Conservation (phyloP, 2,888 invertebrate species). For the Disparrhopalites patrizii region DNA sequence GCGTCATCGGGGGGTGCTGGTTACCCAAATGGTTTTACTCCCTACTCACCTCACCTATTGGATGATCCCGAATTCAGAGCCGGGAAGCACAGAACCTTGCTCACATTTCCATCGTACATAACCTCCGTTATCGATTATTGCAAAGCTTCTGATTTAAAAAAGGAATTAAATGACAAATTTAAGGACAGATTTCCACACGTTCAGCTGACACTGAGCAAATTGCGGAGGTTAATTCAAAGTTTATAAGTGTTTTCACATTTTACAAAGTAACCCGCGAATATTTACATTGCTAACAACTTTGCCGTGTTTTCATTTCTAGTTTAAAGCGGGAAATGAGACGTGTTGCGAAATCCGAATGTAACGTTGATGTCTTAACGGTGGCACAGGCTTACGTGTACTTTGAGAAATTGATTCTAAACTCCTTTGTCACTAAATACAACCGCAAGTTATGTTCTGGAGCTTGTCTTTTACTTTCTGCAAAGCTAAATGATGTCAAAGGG, state of each 20-base stretch:
- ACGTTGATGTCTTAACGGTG: conserved; percentile 79
- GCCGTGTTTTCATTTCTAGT: conserved; percentile 55
- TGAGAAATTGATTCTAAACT: conserved; percentile 88
- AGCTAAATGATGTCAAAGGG: conserved; percentile 95
- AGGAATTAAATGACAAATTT: conserved; percentile 95
- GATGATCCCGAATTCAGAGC: conserved; percentile 88
- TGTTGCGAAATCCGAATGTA: conserved; percentile 78
- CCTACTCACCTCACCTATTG: conserved; percentile 80
- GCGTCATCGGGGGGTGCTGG: too few species aligned
- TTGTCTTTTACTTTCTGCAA: conserved; percentile 87
- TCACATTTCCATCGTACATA: conserved; percentile 63
- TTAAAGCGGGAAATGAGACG: conserved; percentile 94
- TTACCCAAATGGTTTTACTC: conserved; percentile 49
- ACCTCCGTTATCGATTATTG: conserved; percentile 92
- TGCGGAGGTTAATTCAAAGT: conserved; percentile 87
- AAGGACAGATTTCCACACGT: conserved; percentile 90
- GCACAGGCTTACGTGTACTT: conserved; percentile 98
- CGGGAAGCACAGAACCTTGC: conserved; percentile 77
- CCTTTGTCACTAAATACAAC: conserved; percentile 90
- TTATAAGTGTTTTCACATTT: background rate
- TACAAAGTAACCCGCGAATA: background rate
- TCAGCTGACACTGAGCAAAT: conserved; percentile 89
- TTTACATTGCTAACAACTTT: background rate
- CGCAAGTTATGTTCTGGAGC: conserved; percentile 90
- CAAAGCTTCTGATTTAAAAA: conserved; percentile 89